Percentiles rank a stretch among this genome's conserved stretches.
These are phyloP conservation scores for Pseudorasbora parva DNA, from an alignment of 2,113 vertebrate species.

Conservation along the genomic window DNA sequence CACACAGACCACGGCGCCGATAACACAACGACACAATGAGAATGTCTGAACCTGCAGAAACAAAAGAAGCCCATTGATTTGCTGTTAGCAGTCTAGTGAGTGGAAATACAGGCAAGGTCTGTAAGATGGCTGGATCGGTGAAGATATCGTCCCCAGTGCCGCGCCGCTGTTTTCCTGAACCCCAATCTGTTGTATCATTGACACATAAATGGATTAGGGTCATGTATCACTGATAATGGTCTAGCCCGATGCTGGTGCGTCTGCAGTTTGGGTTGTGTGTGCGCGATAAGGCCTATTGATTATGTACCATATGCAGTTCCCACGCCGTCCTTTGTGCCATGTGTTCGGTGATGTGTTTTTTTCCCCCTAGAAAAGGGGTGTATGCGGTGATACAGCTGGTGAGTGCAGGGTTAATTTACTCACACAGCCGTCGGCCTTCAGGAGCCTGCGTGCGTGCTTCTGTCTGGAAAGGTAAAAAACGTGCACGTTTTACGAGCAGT, in stretches of 20 bases:
- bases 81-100: slow-evolving; percentile 50
- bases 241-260: slow-evolving; percentile 54
- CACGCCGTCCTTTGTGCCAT: slow-evolving; percentile 58
- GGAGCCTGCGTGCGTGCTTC: background rate
- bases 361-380: slow-evolving; percentile 39
- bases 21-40: slow-evolving; percentile 50
- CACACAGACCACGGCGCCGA: slow-evolving; percentile 8
- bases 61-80: slow-evolving; percentile 60
- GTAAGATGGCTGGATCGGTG: slow-evolving; percentile 50
- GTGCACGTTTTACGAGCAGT: background rate
- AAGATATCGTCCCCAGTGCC: slow-evolving; percentile 53
- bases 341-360: slow-evolving; percentile 38
- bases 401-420: slow-evolving; percentile 55
- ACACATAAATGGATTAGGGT: slow-evolving; percentile 72
- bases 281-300: slow-evolving; percentile 73
- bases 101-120: slow-evolving; percentile 50
- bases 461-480: slow-evolving; percentile 27
- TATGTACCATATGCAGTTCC: slow-evolving; percentile 59
- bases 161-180: slow-evolving; percentile 36
- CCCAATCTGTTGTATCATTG: slow-evolving; percentile 61
- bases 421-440: slow-evolving; percentile 18
- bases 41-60: slow-evolving; percentile 54
- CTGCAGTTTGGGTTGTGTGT: slow-evolving; percentile 54
- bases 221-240: slow-evolving; percentile 68
- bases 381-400: slow-evolving; percentile 51